Percentiles rank a stretch among this genome's conserved stretches.
Evolutionary conservation across 2,888 invertebrate genomes (phyloP).

Genomic region (Caenorhabditis macrosperma): DNA sequence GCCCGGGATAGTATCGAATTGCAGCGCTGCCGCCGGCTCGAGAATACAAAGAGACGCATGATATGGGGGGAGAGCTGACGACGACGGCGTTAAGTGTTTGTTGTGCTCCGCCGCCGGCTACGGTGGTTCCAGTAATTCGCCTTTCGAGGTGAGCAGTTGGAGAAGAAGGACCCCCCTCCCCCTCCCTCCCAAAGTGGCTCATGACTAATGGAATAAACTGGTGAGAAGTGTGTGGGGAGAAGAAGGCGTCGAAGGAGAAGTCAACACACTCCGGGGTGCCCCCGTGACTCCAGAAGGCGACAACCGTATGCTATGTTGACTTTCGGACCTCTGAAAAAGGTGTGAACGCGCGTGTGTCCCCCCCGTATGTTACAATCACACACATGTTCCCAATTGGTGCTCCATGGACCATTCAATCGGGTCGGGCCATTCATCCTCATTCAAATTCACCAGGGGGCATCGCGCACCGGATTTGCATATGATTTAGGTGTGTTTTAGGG

Average conservation of each 20-base stretch:
- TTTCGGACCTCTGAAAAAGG: conserved; percentile 33
- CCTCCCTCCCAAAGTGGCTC: conserved; percentile 34
- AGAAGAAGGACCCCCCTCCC: background rate
- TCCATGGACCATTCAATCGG: conserved; percentile 33
- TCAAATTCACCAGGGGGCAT: conserved; percentile 30
- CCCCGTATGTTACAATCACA: conserved; percentile 28
- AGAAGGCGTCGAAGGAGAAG: too few species aligned
- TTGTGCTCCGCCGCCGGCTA: background rate
- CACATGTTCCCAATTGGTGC: conserved; percentile 44
- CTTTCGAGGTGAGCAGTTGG: background rate
- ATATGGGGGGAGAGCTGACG: background rate
- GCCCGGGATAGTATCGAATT: background rate
- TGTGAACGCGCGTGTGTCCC: conserved; percentile 15
- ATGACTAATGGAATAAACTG: conserved; percentile 52
- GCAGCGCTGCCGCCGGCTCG: background rate
- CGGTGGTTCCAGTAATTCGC: background rate
- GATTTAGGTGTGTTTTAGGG: background rate
- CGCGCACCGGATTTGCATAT: conserved; percentile 37
- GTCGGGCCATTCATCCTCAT: conserved; percentile 33
- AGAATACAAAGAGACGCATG: background rate
- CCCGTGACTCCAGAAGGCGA: too few species aligned
- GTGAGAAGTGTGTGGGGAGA: conserved; percentile 5
- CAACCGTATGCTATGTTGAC: conserved; percentile 16
- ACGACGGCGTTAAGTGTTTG: conserved; percentile 1
- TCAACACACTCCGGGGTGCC: too few species aligned